Evolutionary conservation across 2,888 invertebrate genomes (phyloP).

Genomic region (Aphidoletes aphidimyza): DNA sequence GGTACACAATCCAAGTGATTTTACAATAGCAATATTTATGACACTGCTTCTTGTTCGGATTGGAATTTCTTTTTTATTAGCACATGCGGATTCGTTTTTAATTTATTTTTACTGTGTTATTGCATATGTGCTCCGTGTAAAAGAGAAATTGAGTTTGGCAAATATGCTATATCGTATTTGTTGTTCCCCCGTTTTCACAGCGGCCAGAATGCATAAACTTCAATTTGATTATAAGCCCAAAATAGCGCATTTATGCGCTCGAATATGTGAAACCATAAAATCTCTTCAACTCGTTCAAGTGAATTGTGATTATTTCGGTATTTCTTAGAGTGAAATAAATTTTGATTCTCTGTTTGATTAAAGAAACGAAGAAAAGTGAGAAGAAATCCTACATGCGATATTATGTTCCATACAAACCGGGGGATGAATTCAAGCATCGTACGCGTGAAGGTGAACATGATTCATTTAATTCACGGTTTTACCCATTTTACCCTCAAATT

Average conservation of each 20-base stretch:
- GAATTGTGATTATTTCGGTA: not conserved
- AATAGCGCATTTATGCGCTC: not conserved
- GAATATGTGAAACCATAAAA: constrained; percentile 9
- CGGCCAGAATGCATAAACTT: constrained; percentile 20
- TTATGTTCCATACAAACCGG: constrained; percentile 22
- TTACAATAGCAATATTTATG: constrained; percentile 5
- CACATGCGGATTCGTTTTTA: constrained; percentile 1
- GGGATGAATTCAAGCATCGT: constrained; percentile 42
- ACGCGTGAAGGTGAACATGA: not conserved
- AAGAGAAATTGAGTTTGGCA: not conserved
- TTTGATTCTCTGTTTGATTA: not conserved
- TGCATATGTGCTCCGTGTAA: not conserved
- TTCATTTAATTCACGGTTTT: not conserved
- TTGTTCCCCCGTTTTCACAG: too few relatives aligned
- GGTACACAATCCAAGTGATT: not conserved
- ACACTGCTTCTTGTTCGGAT: constrained; percentile 16
- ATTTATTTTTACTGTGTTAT: not conserved
- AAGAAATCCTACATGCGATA: constrained; percentile 16
- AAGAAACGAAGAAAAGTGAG: not conserved
- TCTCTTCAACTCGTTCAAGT: not conserved
- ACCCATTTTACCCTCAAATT: not conserved
- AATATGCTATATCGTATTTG: too few relatives aligned
- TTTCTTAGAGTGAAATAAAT: not conserved
- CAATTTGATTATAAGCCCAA: constrained; percentile 4
- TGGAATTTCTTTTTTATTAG: constrained; percentile 11